Evolutionary conservation across 2,113 vertebrate genomes (phyloP).

Genomic region (Clinocottus analis): DNA sequence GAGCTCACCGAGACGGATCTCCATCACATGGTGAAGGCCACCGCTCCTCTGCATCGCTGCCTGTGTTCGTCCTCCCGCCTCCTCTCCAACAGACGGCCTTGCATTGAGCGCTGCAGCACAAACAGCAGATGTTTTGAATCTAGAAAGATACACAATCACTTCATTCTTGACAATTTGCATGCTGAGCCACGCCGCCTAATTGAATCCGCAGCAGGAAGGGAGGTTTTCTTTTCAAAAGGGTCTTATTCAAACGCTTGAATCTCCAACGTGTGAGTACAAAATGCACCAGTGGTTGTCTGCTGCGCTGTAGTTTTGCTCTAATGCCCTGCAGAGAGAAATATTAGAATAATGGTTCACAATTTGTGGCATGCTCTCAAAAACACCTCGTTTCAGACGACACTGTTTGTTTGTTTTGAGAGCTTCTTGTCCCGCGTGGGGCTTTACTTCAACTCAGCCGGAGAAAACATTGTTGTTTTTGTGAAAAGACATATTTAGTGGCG

Average conservation of each 20-base stretch:
- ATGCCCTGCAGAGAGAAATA: neutral
- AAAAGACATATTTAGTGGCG: slow-evolving; percentile 17
- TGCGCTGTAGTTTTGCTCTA: neutral
- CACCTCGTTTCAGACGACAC: neutral
- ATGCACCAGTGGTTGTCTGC: neutral
- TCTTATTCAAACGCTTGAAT: neutral
- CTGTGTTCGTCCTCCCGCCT: neutral
- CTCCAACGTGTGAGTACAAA: neutral
- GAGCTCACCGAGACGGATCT: neutral
- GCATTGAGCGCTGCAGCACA: slow-evolving; percentile 34
- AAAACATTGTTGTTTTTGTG: neutral
- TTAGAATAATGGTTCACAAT: neutral
- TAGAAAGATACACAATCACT: slow-evolving; percentile 54
- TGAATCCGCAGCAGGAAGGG: slow-evolving; percentile 19
- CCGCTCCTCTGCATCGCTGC: neutral
- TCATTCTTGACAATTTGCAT: slow-evolving; percentile 49
- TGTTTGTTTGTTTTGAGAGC: neutral
- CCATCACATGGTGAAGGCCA: neutral
- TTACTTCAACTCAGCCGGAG: neutral
- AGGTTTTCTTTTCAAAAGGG: slow-evolving; percentile 3
- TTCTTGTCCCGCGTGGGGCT: neutral
- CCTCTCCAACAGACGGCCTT: slow-evolving; percentile 14
- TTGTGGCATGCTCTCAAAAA: neutral
- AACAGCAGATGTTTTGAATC: slow-evolving; percentile 69
- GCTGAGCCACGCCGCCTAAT: slow-evolving; percentile 25